Evolutionary conservation across 2,113 vertebrate species (phyloP), one percentile per base, ranked within the genome.

Genomic region (Halichoerus grypus): DNA sequence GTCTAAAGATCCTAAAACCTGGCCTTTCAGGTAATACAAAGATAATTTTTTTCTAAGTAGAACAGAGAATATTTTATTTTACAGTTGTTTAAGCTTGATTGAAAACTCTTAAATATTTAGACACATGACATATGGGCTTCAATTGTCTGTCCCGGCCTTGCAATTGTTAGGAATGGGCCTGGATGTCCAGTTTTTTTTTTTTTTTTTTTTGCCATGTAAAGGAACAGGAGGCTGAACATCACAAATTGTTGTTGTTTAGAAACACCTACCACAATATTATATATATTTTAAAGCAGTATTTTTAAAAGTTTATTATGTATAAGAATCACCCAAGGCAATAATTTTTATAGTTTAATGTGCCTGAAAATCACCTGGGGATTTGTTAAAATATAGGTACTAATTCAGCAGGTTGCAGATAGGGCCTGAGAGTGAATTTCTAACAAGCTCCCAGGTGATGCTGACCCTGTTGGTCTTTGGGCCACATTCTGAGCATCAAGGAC

Each of bases 191-290:
- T 22, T 39, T 13, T 18, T 36, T 9, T 51, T 65, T 74, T 74
- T 22, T n/a, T 10, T 18, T 42, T 12, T 51, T 67, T 74, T 79
- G 5, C 12, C 86, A 88, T 88, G 85, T 80, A 82, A 91, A 95
- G 46, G 8, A 67, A 79, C 1, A 65, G 31, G 5, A 95, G 24
- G 57, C n/a, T 61, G 9, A 83, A 33, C 28, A 91, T 33, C 57
- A 49, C 53, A 65, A 39, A 21, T 5, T 7, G 14, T 11, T 82
- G 12, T 33, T 0, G 14, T 26, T 59, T 69, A 8, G 10, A 8
- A 13, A 46, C 76, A 18, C 18, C 55, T 49, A 46, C 46, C 90
- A 71, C 11, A 94, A 92, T 91, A 96, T 84, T 95, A 82, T 53
- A 3, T 39, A 2, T 77, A 83, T 31, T 86, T 94, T 94, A 67